Evolutionary conservation across 2,888 invertebrate species (phyloP).

Genomic region (Epistrophe eligans): DNA sequence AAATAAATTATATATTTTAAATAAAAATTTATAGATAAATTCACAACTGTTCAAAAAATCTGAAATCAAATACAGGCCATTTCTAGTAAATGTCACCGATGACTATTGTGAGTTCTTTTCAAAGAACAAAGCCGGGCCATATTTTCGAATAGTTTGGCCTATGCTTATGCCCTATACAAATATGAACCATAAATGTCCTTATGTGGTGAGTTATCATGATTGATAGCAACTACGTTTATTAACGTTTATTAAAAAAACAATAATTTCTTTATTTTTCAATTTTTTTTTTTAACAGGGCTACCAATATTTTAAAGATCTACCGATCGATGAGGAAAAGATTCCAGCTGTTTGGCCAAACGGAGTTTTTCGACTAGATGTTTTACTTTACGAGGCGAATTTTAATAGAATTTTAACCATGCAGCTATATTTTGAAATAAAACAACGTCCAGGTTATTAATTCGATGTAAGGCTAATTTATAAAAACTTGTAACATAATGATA

Average conservation of each 20-base stretch:
- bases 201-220: slow-evolving; percentile 6
- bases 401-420: neutral
- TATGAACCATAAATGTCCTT: slow-evolving; percentile 27
- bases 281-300: neutral
- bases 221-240: too few relatives aligned
- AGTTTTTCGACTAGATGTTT: neutral
- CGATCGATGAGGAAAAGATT: neutral
- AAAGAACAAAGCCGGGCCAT: neutral
- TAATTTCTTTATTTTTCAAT: fast-evolving
- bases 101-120: neutral
- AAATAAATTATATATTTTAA: neutral
- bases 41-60: slow-evolving; percentile 5
- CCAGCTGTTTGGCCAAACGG: neutral
- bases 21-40: neutral
- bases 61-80: slow-evolving; percentile 19
- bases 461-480: too few relatives aligned
- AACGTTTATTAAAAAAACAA: too few relatives aligned
- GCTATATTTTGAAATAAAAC: neutral
- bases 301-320: neutral
- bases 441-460: neutral
- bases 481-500: too few relatives aligned
- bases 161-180: neutral
- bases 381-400: neutral
- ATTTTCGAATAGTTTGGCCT: neutral
- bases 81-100: slow-evolving; percentile 15